Base-by-base conservation (phyloP, 2,888 invertebrate genomes). In the Rhaphigaster nebulosa region DNA sequence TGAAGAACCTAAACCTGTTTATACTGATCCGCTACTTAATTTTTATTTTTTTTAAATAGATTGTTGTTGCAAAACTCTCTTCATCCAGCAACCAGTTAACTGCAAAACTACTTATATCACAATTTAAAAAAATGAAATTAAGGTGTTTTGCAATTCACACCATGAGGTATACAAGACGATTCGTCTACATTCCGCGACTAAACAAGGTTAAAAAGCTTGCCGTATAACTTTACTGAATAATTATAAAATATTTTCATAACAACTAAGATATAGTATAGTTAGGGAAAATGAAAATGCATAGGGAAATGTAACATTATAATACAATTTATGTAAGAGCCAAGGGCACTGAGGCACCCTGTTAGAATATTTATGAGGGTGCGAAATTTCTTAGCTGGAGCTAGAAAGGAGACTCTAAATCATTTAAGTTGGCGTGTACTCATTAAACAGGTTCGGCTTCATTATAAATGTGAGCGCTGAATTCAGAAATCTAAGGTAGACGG, bases 361-460 rank as follows among this genome's bases (percentile, higher is more conserved):
- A 38, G 34, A 76, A 76, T 76, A 76, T 76, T 76, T 76, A 76
- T 76, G 70, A 76, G 34, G 70, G 20, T 8, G 70, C 15, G 70
- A 34, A 76, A 76, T 76, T 76, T 38, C 70, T 76, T 76, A 76
- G 70, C 34, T 23, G 70, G n/a, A n/a, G 8, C 34, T 20, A 38
- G 70, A 38, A 38, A 76, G 70, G 70, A 23, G 34, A 8, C 38
- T 38, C 20, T 76, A 76, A 34, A 76, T 76, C 70, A 76, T 76
- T 20, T 38, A 38, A 23, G 20, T 38, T 76, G 70, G 38, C 70
- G 29, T 20, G 34, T 76, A 76, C 38, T 76, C 70, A 76, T 76
- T 76, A 76, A 34, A 20, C 34, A 38, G 38, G 70, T 76, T 20
- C 26, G n/a, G 38, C 70, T 76, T 76, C 38, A 76, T 76, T 76